These are phyloP conservation scores for Microdon myrmicae DNA, from an alignment of 2,888 invertebrate species.

Conservation along the genomic window DNA sequence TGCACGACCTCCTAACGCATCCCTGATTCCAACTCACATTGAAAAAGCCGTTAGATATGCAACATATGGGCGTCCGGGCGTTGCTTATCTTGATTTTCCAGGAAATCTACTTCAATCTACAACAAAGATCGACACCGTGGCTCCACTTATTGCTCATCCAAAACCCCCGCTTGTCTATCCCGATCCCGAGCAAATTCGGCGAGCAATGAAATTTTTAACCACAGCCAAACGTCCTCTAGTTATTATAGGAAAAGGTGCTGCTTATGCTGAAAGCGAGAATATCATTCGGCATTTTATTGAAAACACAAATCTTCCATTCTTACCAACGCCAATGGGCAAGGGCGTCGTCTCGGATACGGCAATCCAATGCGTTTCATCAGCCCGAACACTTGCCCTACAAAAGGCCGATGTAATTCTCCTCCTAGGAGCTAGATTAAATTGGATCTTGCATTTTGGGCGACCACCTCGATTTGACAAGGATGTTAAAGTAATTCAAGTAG, in stretches of 20 bases:
- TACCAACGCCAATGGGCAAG: slow-evolving; percentile 96
- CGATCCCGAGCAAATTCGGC: slow-evolving; percentile 74
- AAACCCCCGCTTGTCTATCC: slow-evolving; percentile 78
- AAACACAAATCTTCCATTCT: slow-evolving; percentile 82
- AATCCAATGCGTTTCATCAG: slow-evolving; percentile 81
- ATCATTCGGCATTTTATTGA: slow-evolving; percentile 77
- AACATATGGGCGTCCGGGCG: slow-evolving; percentile 89
- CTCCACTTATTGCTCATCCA: slow-evolving; percentile 63
- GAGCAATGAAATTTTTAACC: slow-evolving; percentile 76
- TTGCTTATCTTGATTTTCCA: slow-evolving; percentile 90
- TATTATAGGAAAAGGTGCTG: slow-evolving; percentile 91
- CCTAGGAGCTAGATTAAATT: slow-evolving; percentile 92
- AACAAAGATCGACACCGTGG: slow-evolving; percentile 59
- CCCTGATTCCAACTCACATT: slow-evolving; percentile 87
- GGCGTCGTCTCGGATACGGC: slow-evolving; percentile 81
- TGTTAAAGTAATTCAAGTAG: slow-evolving; percentile 92
- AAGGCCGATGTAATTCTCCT: slow-evolving; percentile 89
- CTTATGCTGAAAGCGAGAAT: slow-evolving; percentile 82
- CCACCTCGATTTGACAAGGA: slow-evolving; percentile 83
- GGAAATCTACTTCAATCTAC: slow-evolving; percentile 79
- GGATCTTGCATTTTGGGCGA: slow-evolving; percentile 97
- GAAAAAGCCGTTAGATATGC: slow-evolving; percentile 90
- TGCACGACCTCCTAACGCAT: slow-evolving; percentile 84
- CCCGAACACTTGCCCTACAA: slow-evolving; percentile 85
- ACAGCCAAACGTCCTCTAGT: slow-evolving; percentile 85